Percentiles rank a stretch among this genome's conserved stretches.
Conservation (phyloP, 2,797 vertebrate species). For the Chaenodraco wilsoni region DNA sequence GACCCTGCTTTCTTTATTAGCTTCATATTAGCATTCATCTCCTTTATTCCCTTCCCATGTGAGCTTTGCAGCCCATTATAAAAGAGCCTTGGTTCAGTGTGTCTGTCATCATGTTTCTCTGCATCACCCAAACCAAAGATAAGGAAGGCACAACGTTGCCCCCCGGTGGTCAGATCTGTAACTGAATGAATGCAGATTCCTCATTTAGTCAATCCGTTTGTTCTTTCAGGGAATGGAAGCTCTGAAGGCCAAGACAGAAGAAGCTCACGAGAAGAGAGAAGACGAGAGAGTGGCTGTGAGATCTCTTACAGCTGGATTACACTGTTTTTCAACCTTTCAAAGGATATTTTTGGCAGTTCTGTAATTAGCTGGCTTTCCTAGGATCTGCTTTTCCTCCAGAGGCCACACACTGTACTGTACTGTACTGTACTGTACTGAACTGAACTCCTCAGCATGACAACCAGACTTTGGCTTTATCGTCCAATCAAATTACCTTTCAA, state of each 20-base stretch:
- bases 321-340: conserved; percentile 62
- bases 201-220: conserved; percentile 8
- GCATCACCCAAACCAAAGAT: background rate
- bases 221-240: conserved; percentile 63
- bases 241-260: conserved; percentile 58
- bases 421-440: conserved; percentile 42
- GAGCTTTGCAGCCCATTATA: conserved; percentile 51
- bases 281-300: conserved; percentile 46
- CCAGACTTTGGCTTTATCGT: conserved; percentile 63
- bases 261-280: conserved; percentile 51
- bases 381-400: conserved; percentile 66
- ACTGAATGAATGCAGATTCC: conserved; percentile 10
- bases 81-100: conserved; percentile 34
- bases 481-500: conserved; percentile 70
- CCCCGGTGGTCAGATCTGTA: conserved; percentile 53
- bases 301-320: conserved; percentile 40
- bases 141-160: conserved; percentile 56
- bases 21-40: conserved; percentile 44
- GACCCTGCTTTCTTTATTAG: conserved; percentile 24
- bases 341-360: conserved; percentile 65
- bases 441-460: conserved; percentile 61
- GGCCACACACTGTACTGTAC: conserved; percentile 64
- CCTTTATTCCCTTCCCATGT: conserved; percentile 20
- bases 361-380: conserved; percentile 42
- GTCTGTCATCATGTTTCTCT: conserved; percentile 24